A percentile compares a stretch with the other conserved stretches of the same genome.
Evolutionary conservation across 2,113 vertebrate species (phyloP).

Genomic region (Ginglymostoma cirratum): DNA sequence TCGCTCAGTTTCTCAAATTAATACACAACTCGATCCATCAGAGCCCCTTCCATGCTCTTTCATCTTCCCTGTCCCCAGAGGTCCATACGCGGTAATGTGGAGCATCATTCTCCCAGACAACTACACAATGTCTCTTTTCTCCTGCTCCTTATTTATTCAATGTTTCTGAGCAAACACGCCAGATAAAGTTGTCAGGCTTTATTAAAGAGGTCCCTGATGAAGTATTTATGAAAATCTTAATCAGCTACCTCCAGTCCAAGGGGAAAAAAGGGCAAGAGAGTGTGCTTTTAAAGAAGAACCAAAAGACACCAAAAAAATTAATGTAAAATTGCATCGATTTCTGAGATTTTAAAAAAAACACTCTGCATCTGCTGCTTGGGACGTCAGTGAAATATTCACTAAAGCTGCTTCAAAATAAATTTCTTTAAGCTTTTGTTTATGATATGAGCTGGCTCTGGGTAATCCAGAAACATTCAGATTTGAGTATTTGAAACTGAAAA

Average conservation of each 20-base stretch:
- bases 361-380: not conserved
- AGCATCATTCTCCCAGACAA: conserved; percentile 38
- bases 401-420: not conserved
- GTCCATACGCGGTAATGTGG: conserved; percentile 38
- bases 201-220: conserved; percentile 38
- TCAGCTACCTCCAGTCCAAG: conserved; percentile 33
- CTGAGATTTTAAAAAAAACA: not conserved
- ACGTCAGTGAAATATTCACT: not conserved
- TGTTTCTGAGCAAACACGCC: conserved; percentile 38
- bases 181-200: conserved; percentile 38
- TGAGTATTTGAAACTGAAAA: not conserved
- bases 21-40: conserved; percentile 54
- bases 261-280: not conserved
- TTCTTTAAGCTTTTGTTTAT: not conserved
- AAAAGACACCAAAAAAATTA: conserved; percentile 35
- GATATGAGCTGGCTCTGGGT: not conserved
- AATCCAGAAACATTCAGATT: conserved; percentile 19
- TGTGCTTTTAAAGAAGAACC: conserved; percentile 26
- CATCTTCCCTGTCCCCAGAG: conserved; percentile 38
- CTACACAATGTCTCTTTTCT: conserved; percentile 38
- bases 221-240: conserved; percentile 39
- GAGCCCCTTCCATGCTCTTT: conserved; percentile 42
- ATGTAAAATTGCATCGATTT: conserved; percentile 33
- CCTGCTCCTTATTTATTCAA: conserved; percentile 38
- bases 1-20: conserved; percentile 62